phyloP scores from a whole-genome alignment of 37 sponge, comb jelly and placozoan genomes.

The Axinella damicornis region DNA sequence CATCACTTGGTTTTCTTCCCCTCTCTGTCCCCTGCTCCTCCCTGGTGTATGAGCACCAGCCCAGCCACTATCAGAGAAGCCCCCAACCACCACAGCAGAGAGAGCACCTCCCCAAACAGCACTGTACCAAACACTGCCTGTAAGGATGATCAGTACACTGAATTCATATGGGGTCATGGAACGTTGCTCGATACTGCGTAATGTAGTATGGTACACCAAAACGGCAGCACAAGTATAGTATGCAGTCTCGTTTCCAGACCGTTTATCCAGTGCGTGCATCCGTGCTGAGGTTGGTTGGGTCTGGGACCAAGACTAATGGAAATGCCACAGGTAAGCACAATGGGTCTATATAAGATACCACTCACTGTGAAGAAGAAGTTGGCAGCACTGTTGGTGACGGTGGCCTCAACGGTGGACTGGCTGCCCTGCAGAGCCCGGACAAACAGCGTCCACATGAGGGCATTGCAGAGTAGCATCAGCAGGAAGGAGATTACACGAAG shows the following conservation, averaged over 20 bases:
- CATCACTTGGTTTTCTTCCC: background rate
- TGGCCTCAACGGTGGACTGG: slow-evolving; percentile 70
- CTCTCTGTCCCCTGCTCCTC: background rate
- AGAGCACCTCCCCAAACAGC: slow-evolving; percentile 73
- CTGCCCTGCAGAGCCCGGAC: slow-evolving; percentile 63
- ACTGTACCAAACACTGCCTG: slow-evolving; percentile 74
- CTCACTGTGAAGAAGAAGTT: slow-evolving; percentile 79
- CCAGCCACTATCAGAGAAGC: slow-evolving; percentile 75
- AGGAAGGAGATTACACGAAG: slow-evolving; percentile 41
- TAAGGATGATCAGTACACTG: no score
- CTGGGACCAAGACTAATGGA: no score
- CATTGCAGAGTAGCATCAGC: slow-evolving; percentile 70
- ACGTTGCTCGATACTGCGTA: no score
- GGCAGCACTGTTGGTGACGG: slow-evolving; percentile 65
- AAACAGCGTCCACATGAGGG: slow-evolving; percentile 77
- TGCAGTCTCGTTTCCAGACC: no score
- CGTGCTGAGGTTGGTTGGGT: no score
- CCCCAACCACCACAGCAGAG: slow-evolving; percentile 84
- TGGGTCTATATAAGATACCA: slow-evolving; percentile 10
- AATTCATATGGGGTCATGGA: no score
- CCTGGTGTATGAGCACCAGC: slow-evolving; percentile 57
- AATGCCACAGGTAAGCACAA: no score
- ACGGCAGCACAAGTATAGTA: no score
- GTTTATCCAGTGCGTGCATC: no score
- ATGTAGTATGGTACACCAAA: no score